Conservation (phyloP, 2,797 vertebrate genomes). For the Halcyon smyrnensis region DNA sequence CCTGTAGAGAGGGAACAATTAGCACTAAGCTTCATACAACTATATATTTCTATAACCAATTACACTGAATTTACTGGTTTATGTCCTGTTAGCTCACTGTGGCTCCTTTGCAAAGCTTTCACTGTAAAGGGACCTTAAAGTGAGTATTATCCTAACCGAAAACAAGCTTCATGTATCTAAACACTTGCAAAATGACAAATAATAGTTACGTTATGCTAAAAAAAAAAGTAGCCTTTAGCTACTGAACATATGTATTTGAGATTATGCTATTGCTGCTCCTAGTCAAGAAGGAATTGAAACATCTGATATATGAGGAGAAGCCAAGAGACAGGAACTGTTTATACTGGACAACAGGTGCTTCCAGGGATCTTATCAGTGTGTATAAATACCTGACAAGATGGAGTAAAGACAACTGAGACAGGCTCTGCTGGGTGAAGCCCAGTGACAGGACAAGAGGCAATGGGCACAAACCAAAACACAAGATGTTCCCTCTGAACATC, state of each 20-base stretch:
- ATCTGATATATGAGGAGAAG: not conserved
- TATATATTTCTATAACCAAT: not conserved
- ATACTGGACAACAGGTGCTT: not conserved
- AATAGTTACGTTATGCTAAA: not conserved
- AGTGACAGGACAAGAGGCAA: not conserved
- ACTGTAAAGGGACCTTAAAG: not conserved
- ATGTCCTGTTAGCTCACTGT: not conserved
- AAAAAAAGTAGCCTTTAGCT: not conserved
- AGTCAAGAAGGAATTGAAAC: not conserved
- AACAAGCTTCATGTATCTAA: not conserved
- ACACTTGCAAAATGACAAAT: not conserved
- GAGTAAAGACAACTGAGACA: not conserved
- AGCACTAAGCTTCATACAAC: not conserved
- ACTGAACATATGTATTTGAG: not conserved
- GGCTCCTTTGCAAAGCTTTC: not conserved
- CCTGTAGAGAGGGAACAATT: not conserved
- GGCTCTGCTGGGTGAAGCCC: not conserved
- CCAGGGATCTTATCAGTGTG: not conserved
- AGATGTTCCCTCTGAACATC: not conserved
- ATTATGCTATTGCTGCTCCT: not conserved
- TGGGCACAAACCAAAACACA: not conserved
- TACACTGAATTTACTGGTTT: constrained; percentile 27
- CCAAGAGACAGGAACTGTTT: not conserved
- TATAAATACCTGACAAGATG: not conserved
- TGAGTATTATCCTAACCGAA: not conserved